Base-by-base conservation (phyloP, 2,113 vertebrate species). In the Otus sunia region DNA sequence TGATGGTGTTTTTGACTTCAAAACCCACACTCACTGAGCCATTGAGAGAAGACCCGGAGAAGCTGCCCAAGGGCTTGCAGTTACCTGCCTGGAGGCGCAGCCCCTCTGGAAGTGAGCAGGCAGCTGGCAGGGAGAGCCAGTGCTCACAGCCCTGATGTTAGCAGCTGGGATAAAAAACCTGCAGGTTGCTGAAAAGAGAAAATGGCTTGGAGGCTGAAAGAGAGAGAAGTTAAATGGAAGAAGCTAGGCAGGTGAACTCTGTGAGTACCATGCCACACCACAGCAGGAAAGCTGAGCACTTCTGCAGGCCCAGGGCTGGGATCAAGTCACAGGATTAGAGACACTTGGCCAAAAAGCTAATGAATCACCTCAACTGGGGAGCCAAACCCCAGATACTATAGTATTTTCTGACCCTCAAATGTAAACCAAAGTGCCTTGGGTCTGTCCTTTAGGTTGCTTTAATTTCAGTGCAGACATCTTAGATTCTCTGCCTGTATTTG, bases 101-200 rank as follows among this genome's bases (percentile, higher is more conserved):
- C 22, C 15, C 43, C 45, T 58, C 81, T 81, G 56, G 68, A 63
- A 73, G 62, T 0, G 2, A 82, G 45, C 50, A 67, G 80, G 43
- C 50, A 82, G 73, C 73, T 49, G 41, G 34, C 85, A 86, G 34
- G 47, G 60, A 93, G 41, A 87, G 49, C 9, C 17, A 37, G 22
- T 12, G 34, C 72, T 78, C 1, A 0, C 66, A 88, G 75, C 23
- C 63, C 69, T 80, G 87, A 43, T 0, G 0, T 78, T 86, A 71
- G 52, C 8, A 5, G 62, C 64, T 50, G 27, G 43, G 43, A 90
- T 83, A 63, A 92, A 96, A 90, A 86, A 15, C 30, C 19, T 66
- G 45, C 0, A 1, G 45, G 52, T 62, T 77, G 17, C 39, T 63
- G 86, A 78, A 90, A 77, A 62, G 20, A 78, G 52, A 79, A 92